These are phyloP conservation scores for Ictidomys tridecemlineatus DNA, from an alignment of 2,113 vertebrate species.

Conservation along the genomic window DNA sequence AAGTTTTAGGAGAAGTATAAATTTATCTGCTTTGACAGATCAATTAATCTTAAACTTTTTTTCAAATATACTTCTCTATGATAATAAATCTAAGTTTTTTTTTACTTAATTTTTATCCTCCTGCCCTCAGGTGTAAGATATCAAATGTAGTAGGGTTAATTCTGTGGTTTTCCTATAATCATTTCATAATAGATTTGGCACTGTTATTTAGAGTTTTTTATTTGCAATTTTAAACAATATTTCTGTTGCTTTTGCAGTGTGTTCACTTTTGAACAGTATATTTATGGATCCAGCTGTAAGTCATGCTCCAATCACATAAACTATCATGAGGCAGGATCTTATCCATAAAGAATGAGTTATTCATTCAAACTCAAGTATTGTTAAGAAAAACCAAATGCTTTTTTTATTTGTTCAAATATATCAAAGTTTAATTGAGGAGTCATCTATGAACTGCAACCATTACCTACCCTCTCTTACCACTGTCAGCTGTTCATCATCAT, in stretches of 20 bases:
- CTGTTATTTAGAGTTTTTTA: neutral
- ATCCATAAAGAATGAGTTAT: neutral
- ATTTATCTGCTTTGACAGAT: neutral
- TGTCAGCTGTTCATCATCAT: neutral
- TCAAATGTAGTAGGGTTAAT: neutral
- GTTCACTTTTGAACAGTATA: neutral
- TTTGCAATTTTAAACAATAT: neutral
- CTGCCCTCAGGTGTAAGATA: neutral
- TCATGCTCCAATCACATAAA: neutral
- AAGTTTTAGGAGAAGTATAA: neutral
- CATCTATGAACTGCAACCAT: neutral
- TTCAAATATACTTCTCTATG: neutral
- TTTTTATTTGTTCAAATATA: neutral
- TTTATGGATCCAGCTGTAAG: neutral
- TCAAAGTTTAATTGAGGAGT: neutral
- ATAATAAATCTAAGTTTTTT: neutral
- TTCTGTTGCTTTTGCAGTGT: neutral
- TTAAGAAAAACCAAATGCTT: neutral
- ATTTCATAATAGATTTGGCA: neutral
- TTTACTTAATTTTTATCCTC: neutral
- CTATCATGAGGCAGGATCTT: neutral
- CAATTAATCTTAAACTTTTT: neutral
- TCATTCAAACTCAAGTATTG: neutral
- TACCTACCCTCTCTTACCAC: neutral
- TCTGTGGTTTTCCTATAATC: neutral